Base-by-base conservation (phyloP, 2,113 vertebrate species). In the Bubo bubo region DNA sequence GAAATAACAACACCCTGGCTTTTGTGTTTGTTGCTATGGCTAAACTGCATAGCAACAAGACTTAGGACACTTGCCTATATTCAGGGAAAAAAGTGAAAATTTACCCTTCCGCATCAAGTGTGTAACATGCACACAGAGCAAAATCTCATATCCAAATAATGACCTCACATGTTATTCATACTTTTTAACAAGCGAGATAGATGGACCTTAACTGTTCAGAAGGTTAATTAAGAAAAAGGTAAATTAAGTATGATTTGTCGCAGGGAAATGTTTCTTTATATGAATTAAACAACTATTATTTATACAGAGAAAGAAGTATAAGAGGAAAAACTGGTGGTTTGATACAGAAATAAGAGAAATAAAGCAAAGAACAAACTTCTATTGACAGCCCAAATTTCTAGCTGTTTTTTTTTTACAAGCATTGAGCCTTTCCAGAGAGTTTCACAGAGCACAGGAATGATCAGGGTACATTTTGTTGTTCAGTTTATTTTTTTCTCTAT, bases 41-140 rank as follows among this genome's bases (percentile, higher is more conserved):
- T 97, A 96, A 96, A 91, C 58, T 91, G 77, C 97, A 93, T 97
- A 97, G 97, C 93, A 98, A 97, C 97, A 90, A 90, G 58, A 71
- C 87, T 66, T 87, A 60, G 91, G 89, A 97, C 67, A 79, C 77
- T 96, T 95, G 52, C 28, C 52, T 93, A 74, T 66, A 86, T 92
- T 96, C 35, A 67, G 50, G 27, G 16, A 73, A 72, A 83, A 90
- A 47, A 53, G 18, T 18, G 37, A 60, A 83, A 89, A 92, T 87
- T 83, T 83, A 72, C 23, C 73, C 56, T 92, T 70, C 60, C 30
- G 8, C 27, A 49, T 89, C 11, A 73, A 82, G 34, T 39, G 8
- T 2, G 0, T 53, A 81, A 59, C 22, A n/a, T 19, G 10, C 32
- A 55, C 30, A 34, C 3, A 66, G 55, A 55, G 12, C 3, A 81